A percentile compares a stretch with the other conserved stretches of the same genome.
Conservation (phyloP, 2,797 vertebrate species). For the Lepilemur septentrionalis region DNA sequence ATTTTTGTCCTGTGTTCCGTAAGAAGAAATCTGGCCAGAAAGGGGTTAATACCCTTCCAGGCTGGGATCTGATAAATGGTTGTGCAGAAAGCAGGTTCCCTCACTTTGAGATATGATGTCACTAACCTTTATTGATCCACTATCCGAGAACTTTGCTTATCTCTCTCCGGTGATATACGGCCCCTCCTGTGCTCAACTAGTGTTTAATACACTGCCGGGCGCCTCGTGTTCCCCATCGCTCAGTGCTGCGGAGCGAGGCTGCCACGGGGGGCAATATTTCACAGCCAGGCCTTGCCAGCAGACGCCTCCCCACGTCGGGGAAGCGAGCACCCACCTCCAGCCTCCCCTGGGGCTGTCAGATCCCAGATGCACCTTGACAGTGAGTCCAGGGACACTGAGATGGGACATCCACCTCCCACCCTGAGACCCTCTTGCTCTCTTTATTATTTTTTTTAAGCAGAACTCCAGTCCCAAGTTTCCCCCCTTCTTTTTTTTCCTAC, state of each 20-base stretch:
- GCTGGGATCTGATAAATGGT: constrained; percentile 93
- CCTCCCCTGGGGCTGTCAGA: background rate
- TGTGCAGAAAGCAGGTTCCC: constrained; percentile 93
- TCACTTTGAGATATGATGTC: constrained; percentile 99
- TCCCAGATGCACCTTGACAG: background rate
- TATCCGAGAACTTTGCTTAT: constrained; percentile 94
- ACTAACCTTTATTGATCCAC: constrained; percentile 99
- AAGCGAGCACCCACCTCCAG: background rate
- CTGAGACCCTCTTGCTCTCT: background rate
- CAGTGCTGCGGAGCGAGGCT: constrained; percentile 35
- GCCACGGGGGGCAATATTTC: constrained; percentile 63
- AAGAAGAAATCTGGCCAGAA: constrained; percentile 69
- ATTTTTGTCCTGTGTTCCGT: background rate
- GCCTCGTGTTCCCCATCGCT: constrained; percentile 76
- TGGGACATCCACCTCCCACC: background rate
- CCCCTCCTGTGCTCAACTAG: constrained; percentile 92
- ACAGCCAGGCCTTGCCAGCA: constrained; percentile 23
- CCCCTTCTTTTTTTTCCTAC: background rate
- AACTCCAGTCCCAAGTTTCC: background rate
- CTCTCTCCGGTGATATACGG: constrained; percentile 94
- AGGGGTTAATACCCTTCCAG: constrained; percentile 84
- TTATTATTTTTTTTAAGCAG: background rate
- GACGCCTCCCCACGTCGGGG: background rate
- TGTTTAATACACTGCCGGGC: constrained; percentile 96
- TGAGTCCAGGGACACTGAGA: background rate